Evolutionary conservation across 2,113 vertebrate species (phyloP), one percentile per base, ranked within the genome.

Genomic region (Emydura subglobosa): DNA sequence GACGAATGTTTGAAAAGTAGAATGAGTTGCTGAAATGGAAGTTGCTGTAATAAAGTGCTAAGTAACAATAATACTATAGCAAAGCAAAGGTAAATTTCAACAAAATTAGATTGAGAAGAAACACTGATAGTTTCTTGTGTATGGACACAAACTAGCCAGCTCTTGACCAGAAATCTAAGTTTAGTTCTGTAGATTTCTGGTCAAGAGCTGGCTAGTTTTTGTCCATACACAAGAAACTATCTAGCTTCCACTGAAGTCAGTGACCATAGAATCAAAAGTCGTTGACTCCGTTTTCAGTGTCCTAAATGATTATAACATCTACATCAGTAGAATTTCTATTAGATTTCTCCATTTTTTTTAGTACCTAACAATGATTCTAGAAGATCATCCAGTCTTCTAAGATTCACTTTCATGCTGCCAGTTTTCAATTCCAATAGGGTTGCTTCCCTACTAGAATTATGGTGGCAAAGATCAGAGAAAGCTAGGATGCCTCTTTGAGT

Each of bases 241-340:
- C 61, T n/a, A n/a, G 6, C 31, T 16, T 68, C 34, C 29, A 17
- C 61, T 68, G 12, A 68, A n/a, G 57, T 68, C 31, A n/a, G 13
- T 68, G 61, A 34, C 61, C 29, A 10, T 65, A 65, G 11, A 65
- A 31, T 11, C 61, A 65, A 16, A 65, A 34, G 7, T 55, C 31
- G 16, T 17, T 19, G 31, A 68, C 13, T 19, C 31, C 17, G 34
- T 27, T 68, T 68, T 31, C 2, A 2, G 1, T 72, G 11, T 34
- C 72, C 27, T 68, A 42, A 72, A 29, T n/a, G 24, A 39, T 44
- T 80, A 12, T 8, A 79, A 2, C 5, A 68, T 2, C 65, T 29
- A 79, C 21, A 0, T 0, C 21, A 51, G 55, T 91, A 3, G 3
- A 44, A 31, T 53, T 79, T n/a, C 13, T 53, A 31, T 74, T 3